Percentiles rank a stretch among this genome's conserved stretches.
Conservation (phyloP, 2,113 vertebrate species). For the Engystomops pustulosus region DNA sequence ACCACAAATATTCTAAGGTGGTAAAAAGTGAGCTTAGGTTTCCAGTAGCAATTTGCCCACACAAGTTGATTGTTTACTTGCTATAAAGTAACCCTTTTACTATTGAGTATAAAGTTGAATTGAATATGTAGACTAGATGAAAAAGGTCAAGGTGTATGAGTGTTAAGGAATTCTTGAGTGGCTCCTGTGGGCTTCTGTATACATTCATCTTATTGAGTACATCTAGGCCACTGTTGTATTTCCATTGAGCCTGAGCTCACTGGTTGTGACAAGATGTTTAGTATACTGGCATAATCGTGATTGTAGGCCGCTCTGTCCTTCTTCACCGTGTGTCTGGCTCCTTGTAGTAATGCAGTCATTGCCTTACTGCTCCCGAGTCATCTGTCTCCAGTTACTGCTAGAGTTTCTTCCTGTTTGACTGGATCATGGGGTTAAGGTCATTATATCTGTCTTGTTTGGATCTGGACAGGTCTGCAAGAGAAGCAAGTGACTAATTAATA, state of each 20-base stretch:
- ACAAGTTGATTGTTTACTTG: slow-evolving; percentile 31
- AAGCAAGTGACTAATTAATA: not conserved
- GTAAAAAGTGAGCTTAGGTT: not conserved
- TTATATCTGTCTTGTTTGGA: not conserved
- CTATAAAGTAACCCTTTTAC: slow-evolving; percentile 22
- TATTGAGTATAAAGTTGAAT: slow-evolving; percentile 25
- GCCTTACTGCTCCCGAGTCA: slow-evolving; percentile 15
- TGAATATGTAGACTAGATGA: slow-evolving; percentile 39
- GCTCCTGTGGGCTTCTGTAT: slow-evolving; percentile 36
- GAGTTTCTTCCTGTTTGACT: slow-evolving; percentile 44
- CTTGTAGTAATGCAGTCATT: slow-evolving; percentile 9
- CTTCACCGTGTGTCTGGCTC: slow-evolving; percentile 27
- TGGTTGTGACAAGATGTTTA: slow-evolving; percentile 47
- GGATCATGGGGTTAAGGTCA: slow-evolving; percentile 27
- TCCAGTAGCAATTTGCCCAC: slow-evolving; percentile 32
- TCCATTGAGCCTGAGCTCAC: slow-evolving; percentile 25
- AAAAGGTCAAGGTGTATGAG: slow-evolving; percentile 38
- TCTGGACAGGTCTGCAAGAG: not conserved
- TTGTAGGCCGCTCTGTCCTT: slow-evolving; percentile 35
- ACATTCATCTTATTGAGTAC: slow-evolving; percentile 40
- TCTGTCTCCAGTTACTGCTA: slow-evolving; percentile 36
- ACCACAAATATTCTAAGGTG: not conserved
- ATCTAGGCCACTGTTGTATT: slow-evolving; percentile 26
- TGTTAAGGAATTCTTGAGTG: slow-evolving; percentile 5
- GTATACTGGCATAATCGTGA: slow-evolving; percentile 26